Evolutionary conservation across 1,140 invertebrate species (phyloP).

Genomic region (Drepana arcuata): DNA sequence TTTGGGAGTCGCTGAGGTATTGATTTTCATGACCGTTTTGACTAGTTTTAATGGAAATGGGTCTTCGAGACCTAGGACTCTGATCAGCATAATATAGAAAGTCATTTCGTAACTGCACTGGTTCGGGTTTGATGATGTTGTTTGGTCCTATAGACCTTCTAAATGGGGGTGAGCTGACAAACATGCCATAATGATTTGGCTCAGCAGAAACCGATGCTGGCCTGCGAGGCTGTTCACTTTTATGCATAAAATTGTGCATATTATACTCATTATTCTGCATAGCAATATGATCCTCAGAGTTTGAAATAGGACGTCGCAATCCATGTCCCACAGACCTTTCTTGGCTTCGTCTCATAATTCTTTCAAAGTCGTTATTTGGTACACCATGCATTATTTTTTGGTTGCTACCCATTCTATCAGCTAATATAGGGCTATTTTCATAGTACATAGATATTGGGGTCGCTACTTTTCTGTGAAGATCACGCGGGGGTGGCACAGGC

Average conservation of each 20-base stretch:
- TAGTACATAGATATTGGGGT: conserved; percentile 68
- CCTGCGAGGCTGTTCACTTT: conserved; percentile 56
- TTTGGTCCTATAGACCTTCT: conserved; percentile 38
- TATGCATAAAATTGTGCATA: conserved; percentile 39
- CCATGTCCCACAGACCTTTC: conserved; percentile 41
- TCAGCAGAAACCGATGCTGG: conserved; percentile 74
- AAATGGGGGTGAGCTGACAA: conserved; percentile 47
- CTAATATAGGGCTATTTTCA: conserved; percentile 51
- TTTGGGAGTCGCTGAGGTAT: conserved; percentile 69
- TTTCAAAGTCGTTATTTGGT: conserved; percentile 62
- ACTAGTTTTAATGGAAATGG: conserved; percentile 73
- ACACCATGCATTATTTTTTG: conserved; percentile 44
- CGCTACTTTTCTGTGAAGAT: conserved; percentile 74
- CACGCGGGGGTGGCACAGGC: conserved; percentile 80
- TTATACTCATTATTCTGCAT: conserved; percentile 62
- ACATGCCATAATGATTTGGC: conserved; percentile 60
- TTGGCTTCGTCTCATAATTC: conserved; percentile 63
- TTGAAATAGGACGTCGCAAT: conserved; percentile 64
- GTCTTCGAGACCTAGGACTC: conserved; percentile 76
- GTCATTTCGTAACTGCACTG: conserved; percentile 51
- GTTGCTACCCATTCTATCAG: conserved; percentile 31
- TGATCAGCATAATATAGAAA: conserved; percentile 79
- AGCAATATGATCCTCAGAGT: conserved; percentile 73
- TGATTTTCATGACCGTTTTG: conserved; percentile 56
- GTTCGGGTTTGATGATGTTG: conserved; percentile 43